Evolutionary conservation across 2,113 vertebrate genomes (phyloP).

Genomic region (Furnarius figulus): DNA sequence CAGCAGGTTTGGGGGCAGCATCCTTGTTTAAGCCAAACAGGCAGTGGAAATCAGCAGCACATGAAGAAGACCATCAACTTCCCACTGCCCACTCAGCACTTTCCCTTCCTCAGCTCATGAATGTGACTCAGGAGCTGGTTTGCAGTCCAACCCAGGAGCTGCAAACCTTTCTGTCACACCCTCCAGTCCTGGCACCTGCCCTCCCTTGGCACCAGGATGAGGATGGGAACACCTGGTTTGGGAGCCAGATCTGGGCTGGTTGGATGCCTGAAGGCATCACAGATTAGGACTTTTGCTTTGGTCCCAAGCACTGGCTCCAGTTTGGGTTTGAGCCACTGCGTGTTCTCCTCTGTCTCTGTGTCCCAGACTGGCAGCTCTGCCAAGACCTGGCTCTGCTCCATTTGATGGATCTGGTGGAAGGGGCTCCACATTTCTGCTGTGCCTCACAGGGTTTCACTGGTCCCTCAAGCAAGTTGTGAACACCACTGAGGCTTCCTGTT

Average conservation of each 20-base stretch:
- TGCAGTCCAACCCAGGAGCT: not conserved
- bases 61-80: rapidly evolving
- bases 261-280: not conserved
- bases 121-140: not conserved
- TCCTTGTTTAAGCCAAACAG: not conserved
- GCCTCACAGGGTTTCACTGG: not conserved
- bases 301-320: not conserved
- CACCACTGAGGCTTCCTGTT: slow-evolving; percentile 46
- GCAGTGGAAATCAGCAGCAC: not conserved
- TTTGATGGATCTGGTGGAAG: not conserved
- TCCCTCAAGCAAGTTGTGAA: not conserved
- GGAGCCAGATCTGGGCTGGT: not conserved
- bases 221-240: rapidly evolving
- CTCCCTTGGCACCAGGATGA: not conserved
- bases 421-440: not conserved
- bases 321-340: not conserved
- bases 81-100: not conserved
- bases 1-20: not conserved
- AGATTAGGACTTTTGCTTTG: not conserved
- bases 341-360: not conserved
- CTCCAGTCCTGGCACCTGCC: not conserved
- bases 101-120: not conserved
- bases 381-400: not conserved
- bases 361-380: not conserved
- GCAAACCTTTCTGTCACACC: not conserved